Percentiles rank a stretch among this genome's conserved stretches.
These are phyloP conservation scores for Callocephalon fimbriatum DNA, from an alignment of 2,113 vertebrate species.

Conservation along the genomic window DNA sequence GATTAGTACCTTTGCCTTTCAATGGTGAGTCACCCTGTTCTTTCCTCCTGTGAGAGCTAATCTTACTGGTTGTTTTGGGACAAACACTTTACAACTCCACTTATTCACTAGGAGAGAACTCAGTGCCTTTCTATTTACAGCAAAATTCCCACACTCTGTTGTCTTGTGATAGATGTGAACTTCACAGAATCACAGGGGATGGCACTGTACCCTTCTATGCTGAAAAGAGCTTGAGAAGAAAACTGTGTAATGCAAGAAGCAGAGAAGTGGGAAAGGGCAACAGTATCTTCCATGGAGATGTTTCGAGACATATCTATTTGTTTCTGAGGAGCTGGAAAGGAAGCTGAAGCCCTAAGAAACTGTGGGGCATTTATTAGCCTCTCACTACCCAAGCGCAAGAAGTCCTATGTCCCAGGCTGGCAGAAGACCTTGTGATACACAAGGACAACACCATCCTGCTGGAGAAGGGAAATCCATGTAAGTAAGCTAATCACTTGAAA, in stretches of 20 bases:
- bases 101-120: conserved; percentile 23
- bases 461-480: not conserved
- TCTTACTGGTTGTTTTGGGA: conserved; percentile 37
- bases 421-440: not conserved
- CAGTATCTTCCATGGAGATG: not conserved
- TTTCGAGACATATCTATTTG: not conserved
- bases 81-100: conserved; percentile 27
- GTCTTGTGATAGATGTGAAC: conserved; percentile 31
- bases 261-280: not conserved
- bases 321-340: not conserved
- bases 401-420: not conserved
- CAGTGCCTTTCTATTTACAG: conserved; percentile 25
- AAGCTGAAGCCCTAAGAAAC: not conserved
- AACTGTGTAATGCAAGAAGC: not conserved
- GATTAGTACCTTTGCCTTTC: conserved; percentile 16
- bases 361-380: not conserved
- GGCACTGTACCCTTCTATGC: not conserved
- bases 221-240: not conserved
- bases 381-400: not conserved
- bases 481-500: not conserved
- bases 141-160: not conserved
- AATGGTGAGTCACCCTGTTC: not conserved
- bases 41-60: conserved; percentile 9
- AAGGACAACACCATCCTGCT: not conserved
- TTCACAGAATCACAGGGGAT: not conserved